Conservation (phyloP, 2,113 vertebrate genomes). For the Sminthopsis crassicaudata region DNA sequence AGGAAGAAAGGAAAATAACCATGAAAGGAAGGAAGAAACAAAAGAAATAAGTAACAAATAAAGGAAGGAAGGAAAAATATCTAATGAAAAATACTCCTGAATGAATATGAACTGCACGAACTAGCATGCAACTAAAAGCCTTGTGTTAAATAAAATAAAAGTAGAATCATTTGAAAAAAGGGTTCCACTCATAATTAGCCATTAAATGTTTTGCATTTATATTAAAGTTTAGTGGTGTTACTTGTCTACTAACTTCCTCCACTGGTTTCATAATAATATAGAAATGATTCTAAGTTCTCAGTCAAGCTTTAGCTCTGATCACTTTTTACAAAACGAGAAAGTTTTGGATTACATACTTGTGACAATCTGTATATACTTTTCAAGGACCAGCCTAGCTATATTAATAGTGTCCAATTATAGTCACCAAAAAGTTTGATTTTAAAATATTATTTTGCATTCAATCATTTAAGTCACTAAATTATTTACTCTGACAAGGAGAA, state of each 20-base stretch:
- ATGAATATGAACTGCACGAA: not conserved
- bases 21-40: not conserved
- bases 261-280: not conserved
- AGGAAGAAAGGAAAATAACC: not conserved
- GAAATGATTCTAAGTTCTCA: not conserved
- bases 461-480: not conserved
- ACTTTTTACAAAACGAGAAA: not conserved
- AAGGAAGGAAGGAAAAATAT: not conserved
- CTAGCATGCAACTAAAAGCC: not conserved
- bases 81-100: not conserved
- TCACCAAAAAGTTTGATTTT: not conserved
- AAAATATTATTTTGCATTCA: not conserved
- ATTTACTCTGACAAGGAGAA: not conserved
- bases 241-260: not conserved
- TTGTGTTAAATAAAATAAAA: constrained; percentile 14
- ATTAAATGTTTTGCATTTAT: constrained; percentile 16
- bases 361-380: not conserved
- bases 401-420: not conserved
- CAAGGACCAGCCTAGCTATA: not conserved
- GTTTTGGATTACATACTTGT: not conserved
- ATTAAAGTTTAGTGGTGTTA: not conserved
- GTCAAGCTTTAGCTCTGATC: not conserved
- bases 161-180: not conserved
- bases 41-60: accelerated
- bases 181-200: not conserved